Conservation (phyloP, 2,113 vertebrate genomes). For the Lepus europaeus region DNA sequence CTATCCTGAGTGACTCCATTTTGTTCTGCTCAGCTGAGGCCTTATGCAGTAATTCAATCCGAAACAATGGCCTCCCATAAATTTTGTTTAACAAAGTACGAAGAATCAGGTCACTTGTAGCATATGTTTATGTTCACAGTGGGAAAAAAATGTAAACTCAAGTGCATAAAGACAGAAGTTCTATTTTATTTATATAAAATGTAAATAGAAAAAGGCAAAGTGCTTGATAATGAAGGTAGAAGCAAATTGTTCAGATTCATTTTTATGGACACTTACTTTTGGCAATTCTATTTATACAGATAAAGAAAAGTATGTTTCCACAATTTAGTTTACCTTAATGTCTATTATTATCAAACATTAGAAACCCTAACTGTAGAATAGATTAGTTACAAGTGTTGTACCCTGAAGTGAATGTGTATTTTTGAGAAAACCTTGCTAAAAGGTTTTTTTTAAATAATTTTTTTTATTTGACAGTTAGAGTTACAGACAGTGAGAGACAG, state of each 20-base stretch:
- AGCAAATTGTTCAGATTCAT: not conserved
- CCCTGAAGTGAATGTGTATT: not conserved
- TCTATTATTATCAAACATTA: not conserved
- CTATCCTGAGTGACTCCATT: not conserved
- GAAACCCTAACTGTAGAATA: not conserved
- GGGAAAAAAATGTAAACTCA: not conserved
- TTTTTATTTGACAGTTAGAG: too few species aligned
- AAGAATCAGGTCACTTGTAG: not conserved
- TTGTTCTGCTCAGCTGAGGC: not conserved
- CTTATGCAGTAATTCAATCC: not conserved
- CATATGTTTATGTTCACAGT: not conserved
- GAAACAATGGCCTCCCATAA: not conserved
- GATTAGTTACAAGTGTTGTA: not conserved
- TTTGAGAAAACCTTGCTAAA: not conserved
- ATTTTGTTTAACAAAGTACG: not conserved
- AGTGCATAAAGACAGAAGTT: not conserved
- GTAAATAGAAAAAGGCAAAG: not conserved
- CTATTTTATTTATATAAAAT: not conserved
- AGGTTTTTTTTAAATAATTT: too few species aligned
- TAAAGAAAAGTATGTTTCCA: not conserved
- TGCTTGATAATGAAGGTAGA: not conserved
- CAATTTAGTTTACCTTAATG: not conserved
- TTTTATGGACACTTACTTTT: not conserved
- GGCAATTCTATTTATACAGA: not conserved
- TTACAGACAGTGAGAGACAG: too few species aligned